phyloP scores from a whole-genome alignment of 2,797 vertebrate genomes.

The Malurus leucopterus region DNA sequence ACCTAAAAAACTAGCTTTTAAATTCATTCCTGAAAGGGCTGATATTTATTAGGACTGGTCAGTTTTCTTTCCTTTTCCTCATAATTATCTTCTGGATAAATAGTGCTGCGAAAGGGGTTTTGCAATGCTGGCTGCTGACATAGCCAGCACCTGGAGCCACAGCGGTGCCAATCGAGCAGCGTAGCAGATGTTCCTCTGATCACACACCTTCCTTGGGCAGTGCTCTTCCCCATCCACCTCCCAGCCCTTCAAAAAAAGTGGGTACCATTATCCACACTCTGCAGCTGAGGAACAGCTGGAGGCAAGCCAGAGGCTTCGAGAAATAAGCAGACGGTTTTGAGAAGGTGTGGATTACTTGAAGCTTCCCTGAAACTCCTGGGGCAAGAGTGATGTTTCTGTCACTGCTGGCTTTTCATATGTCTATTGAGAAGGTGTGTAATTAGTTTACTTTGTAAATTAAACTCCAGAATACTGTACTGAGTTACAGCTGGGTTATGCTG shows the following conservation, averaged over 20 bases:
- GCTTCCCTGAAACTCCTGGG: neutral
- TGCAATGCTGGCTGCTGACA: slow-evolving; percentile 25
- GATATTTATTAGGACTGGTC: slow-evolving; percentile 23
- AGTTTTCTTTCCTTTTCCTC: slow-evolving; percentile 10
- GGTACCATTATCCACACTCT: neutral
- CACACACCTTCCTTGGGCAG: neutral
- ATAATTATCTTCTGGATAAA: slow-evolving; percentile 31
- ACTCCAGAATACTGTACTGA: neutral
- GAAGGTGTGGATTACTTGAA: neutral
- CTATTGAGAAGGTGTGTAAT: neutral
- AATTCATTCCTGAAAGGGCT: slow-evolving; percentile 20
- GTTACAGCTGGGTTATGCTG: neutral
- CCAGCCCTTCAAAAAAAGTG: neutral
- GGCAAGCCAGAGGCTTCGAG: neutral
- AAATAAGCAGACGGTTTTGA: neutral
- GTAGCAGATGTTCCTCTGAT: neutral
- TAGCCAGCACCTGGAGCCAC: slow-evolving; percentile 1
- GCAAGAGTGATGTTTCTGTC: neutral
- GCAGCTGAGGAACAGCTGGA: slow-evolving; percentile 5
- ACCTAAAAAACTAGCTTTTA: slow-evolving; percentile 30
- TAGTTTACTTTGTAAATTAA: slow-evolving; percentile 13
- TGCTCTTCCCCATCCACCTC: neutral
- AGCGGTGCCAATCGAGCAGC: neutral
- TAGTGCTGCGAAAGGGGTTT: neutral
- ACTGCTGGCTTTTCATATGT: neutral